Conservation (phyloP, 2,113 vertebrate species). For the Galbula dea region DNA sequence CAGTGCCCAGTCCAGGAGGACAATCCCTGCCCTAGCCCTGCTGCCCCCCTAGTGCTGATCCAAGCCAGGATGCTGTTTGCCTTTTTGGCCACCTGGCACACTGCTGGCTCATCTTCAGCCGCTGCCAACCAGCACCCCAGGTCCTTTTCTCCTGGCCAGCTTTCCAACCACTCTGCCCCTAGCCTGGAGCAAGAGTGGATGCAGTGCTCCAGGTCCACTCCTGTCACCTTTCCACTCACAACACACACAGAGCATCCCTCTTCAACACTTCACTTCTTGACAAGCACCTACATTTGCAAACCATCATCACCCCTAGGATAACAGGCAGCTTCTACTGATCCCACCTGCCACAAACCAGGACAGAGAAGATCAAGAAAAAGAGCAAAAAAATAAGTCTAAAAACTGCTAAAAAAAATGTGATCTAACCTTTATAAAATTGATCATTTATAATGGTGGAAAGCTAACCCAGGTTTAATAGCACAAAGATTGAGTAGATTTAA, state of each 20-base stretch:
- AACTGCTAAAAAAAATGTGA: not conserved
- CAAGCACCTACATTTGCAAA: not conserved
- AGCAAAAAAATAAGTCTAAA: too few relatives aligned
- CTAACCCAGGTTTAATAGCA: not conserved
- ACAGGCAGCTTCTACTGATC: rapidly evolving
- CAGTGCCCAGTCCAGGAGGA: too few relatives aligned
- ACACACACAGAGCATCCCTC: not conserved
- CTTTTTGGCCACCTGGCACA: too few relatives aligned
- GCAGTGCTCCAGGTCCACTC: not conserved
- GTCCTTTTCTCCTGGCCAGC: too few relatives aligned
- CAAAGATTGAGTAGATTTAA: not conserved
- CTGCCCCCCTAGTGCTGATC: too few relatives aligned
- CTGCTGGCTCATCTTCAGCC: too few relatives aligned
- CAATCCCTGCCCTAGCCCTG: too few relatives aligned
- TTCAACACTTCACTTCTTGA: too few relatives aligned
- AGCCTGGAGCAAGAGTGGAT: too few relatives aligned
- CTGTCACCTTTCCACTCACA: rapidly evolving
- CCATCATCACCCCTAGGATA: not conserved
- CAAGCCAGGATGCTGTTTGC: too few relatives aligned
- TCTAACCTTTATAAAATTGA: not conserved
- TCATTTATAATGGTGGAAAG: not conserved
- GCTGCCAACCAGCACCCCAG: too few relatives aligned
- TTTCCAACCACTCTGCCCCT: too few relatives aligned
- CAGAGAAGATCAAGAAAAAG: not conserved
- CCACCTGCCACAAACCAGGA: not conserved